These are phyloP conservation scores for Tricholauxania praeusta DNA, from an alignment of 2,888 invertebrate genomes.

Conservation along the genomic window DNA sequence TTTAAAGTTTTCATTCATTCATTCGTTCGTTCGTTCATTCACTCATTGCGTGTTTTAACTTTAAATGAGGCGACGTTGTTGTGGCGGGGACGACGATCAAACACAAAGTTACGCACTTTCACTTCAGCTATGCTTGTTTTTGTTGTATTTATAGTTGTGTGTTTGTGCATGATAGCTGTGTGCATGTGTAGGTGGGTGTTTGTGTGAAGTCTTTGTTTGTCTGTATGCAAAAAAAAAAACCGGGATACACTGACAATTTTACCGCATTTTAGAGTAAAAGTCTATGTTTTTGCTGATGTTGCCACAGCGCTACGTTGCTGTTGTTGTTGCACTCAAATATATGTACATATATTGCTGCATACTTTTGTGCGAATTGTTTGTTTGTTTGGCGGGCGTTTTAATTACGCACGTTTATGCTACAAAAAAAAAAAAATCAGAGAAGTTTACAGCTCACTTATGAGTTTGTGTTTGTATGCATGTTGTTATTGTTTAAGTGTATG, in stretches of 20 bases:
- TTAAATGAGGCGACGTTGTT: neutral
- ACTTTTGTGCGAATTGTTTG: constrained; percentile 36
- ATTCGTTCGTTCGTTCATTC: neutral
- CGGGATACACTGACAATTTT: neutral
- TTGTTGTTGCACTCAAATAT: constrained; percentile 24
- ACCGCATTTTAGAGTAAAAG: constrained; percentile 9
- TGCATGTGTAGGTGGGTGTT: constrained; percentile 34
- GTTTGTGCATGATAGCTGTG: constrained; percentile 20
- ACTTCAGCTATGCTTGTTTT: constrained; percentile 16
- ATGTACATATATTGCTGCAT: constrained; percentile 16
- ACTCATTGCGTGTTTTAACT: neutral
- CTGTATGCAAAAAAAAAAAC: constrained; percentile 12
- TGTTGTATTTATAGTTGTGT: constrained; percentile 19
- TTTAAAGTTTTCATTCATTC: constrained; percentile 10
- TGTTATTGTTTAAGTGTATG: neutral
- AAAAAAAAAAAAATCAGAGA: constrained; percentile 8
- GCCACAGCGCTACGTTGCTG: neutral
- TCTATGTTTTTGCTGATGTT: neutral
- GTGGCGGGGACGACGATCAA: neutral
- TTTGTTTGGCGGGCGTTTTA: constrained; percentile 45
- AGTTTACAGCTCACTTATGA: neutral
- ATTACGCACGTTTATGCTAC: constrained; percentile 57
- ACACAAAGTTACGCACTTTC: constrained; percentile 28
- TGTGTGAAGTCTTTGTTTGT: constrained; percentile 39
- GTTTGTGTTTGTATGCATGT: neutral